Conservation (phyloP, 2,888 invertebrate genomes). For the Spisula subtruncata region DNA sequence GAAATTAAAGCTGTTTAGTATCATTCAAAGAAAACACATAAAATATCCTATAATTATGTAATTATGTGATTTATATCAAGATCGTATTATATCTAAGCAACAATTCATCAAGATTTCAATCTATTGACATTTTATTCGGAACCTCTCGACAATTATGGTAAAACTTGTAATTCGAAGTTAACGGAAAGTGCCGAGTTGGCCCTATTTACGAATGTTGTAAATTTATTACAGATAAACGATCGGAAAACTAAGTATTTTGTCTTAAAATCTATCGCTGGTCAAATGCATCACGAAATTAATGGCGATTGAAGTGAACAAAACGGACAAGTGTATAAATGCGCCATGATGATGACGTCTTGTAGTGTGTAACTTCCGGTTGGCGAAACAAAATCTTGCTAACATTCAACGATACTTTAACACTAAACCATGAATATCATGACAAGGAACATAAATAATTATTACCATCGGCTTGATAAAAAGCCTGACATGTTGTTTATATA, state of each 20-base stretch:
- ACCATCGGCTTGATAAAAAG: background rate
- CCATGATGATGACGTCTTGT: no score
- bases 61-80: background rate
- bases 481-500: background rate
- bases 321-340: no score
- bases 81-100: slow-evolving; percentile 7
- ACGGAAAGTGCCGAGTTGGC: background rate
- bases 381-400: no score
- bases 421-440: background rate
- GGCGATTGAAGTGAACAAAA: no score
- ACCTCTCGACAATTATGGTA: no score
- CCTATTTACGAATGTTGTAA: background rate
- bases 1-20: background rate
- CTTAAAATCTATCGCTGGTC: no score
- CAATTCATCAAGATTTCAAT: background rate
- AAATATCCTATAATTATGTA: slow-evolving; percentile 3
- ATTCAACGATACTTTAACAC: background rate
- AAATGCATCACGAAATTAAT: no score
- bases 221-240: no score
- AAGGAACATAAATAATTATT: background rate
- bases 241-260: no score
- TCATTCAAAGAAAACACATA: slow-evolving; percentile 1
- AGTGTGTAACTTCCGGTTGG: no score
- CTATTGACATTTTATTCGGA: background rate
- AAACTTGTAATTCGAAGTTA: no score